These are phyloP conservation scores for Puffinus mauretanicus DNA, from an alignment of 2,113 vertebrate species.

Conservation along the genomic window DNA sequence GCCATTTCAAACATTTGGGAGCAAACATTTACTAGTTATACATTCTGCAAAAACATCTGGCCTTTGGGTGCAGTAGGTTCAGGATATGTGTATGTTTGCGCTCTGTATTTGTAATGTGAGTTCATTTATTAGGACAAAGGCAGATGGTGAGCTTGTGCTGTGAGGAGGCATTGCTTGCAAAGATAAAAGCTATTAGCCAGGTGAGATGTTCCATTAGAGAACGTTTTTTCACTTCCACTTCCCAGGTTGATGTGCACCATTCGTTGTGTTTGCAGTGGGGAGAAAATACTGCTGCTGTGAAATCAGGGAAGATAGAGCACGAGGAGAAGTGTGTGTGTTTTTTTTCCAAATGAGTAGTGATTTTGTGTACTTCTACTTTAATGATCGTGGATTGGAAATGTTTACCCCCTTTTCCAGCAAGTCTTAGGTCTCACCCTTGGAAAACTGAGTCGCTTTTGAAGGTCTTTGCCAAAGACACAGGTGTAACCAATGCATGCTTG, in stretches of 20 bases:
- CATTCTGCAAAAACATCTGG: neutral
- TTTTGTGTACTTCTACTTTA: neutral
- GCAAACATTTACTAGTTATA: neutral
- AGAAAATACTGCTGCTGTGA: neutral
- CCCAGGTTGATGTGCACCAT: neutral
- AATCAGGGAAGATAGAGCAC: neutral
- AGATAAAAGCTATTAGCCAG: neutral
- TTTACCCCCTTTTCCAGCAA: neutral
- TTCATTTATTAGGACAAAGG: neutral
- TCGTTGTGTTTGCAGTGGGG: neutral
- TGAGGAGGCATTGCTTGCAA: neutral
- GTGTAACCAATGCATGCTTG: neutral
- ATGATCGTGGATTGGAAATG: neutral
- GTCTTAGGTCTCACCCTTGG: neutral
- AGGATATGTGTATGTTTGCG: neutral
- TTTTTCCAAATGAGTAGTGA: neutral
- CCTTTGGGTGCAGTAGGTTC: conserved; percentile 7
- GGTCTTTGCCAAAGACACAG: neutral
- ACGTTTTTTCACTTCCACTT: neutral
- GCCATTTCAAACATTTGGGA: neutral
- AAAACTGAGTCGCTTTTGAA: neutral
- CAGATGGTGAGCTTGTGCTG: neutral
- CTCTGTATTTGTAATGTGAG: neutral
- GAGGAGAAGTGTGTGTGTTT: neutral
- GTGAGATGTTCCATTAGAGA: neutral